Conservation (phyloP, 2,888 invertebrate genomes). For the Chloromyia formosa region DNA sequence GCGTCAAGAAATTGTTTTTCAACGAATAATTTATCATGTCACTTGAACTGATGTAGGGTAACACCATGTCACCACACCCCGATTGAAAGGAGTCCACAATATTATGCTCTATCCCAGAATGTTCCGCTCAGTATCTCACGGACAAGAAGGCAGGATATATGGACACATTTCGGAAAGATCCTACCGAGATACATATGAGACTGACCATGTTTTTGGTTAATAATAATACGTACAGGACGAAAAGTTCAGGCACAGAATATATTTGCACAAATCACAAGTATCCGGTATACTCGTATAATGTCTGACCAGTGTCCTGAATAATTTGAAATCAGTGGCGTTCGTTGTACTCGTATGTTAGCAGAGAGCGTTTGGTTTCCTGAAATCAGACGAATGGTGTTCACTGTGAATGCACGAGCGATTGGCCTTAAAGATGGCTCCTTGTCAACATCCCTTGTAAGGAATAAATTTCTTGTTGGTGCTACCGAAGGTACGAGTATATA, state of each 20-base stretch:
- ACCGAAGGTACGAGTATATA: too few species aligned
- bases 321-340: background rate
- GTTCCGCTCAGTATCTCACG: too few species aligned
- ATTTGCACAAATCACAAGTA: constrained; percentile 27
- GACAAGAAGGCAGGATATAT: too few species aligned
- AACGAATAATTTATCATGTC: constrained; percentile 34
- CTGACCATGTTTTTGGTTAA: background rate
- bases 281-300: too few species aligned
- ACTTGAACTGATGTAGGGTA: constrained; percentile 29
- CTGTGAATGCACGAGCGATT: background rate
- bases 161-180: background rate
- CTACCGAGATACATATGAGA: background rate
- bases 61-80: background rate
- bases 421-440: background rate
- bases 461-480: too few species aligned
- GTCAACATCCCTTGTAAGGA: too few species aligned
- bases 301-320: constrained; percentile 16
- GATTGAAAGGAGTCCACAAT: background rate
- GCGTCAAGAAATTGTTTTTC: constrained; percentile 11
- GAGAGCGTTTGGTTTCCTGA: background rate
- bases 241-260: constrained; percentile 28
- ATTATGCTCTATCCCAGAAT: too few species aligned
- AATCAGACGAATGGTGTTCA: background rate
- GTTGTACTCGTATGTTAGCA: background rate
- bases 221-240: constrained; percentile 35